These are phyloP conservation scores for Antennarius striatus DNA, from an alignment of 2,113 vertebrate genomes.

Conservation along the genomic window DNA sequence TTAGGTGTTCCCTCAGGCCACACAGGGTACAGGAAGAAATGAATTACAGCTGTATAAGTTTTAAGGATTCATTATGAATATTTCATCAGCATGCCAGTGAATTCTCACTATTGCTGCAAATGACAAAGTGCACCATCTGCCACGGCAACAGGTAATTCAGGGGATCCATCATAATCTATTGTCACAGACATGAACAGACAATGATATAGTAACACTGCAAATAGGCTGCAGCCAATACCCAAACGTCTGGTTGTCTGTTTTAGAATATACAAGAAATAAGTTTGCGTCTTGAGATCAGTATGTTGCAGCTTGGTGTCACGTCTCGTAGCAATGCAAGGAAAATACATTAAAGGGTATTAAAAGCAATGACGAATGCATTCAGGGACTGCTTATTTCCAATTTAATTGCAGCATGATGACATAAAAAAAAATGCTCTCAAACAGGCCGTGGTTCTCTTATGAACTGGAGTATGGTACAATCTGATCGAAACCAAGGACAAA, in stretches of 20 bases:
- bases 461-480: conserved; percentile 5
- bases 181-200: conserved; percentile 29
- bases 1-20: conserved; percentile 13
- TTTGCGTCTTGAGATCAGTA: conserved; percentile 6
- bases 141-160: conserved; percentile 60
- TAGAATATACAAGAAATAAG: conserved; percentile 12
- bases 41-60: conserved; percentile 51
- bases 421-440: conserved; percentile 7
- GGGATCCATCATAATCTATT: conserved; percentile 51
- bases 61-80: conserved; percentile 59
- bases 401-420: conserved; percentile 32
- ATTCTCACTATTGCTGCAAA: conserved; percentile 52
- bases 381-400: conserved; percentile 18
- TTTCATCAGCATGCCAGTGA: conserved; percentile 51
- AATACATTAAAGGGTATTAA: not conserved
- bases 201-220: conserved; percentile 26
- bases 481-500: conserved; percentile 47
- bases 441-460: not conserved
- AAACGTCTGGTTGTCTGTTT: conserved; percentile 17
- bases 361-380: conserved; percentile 19
- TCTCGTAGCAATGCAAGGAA: not conserved
- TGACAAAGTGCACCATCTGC: conserved; percentile 72
- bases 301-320: not conserved
- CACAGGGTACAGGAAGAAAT: conserved; percentile 41
- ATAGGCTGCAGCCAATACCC: conserved; percentile 21